Conservation (phyloP, 2,797 vertebrate species). For the Myotis daubentonii region DNA sequence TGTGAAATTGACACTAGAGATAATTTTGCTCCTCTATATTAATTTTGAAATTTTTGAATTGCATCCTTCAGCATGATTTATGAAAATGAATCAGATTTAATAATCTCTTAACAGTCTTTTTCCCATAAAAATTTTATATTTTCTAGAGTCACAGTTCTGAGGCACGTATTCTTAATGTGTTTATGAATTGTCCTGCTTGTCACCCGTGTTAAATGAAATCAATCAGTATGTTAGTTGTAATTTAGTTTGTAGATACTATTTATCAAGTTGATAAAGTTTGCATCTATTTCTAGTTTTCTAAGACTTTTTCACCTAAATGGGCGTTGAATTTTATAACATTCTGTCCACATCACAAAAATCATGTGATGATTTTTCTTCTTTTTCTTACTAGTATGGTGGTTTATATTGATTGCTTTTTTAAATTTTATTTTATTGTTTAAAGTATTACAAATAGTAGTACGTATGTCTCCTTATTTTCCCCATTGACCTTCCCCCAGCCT, state of each 20-base stretch:
- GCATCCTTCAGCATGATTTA: neutral
- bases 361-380: conserved; percentile 4
- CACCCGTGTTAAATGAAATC: neutral
- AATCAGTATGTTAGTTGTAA: neutral
- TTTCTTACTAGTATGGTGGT: neutral
- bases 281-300: neutral
- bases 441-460: no score
- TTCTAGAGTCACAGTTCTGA: neutral
- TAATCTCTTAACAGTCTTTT: neutral
- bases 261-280: neutral
- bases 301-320: neutral
- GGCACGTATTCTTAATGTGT: neutral
- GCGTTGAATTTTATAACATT: neutral
- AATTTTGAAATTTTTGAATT: conserved; percentile 32
- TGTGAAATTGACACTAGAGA: neutral
- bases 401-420: neutral
- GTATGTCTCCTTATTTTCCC: no score
- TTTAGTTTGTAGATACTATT: neutral
- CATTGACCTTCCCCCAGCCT: no score
- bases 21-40: neutral
- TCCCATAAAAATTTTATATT: neutral
- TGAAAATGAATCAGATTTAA: conserved; percentile 46
- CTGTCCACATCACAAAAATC: neutral
- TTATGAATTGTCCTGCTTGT: conserved; percentile 6
- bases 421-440: no score